Conservation (phyloP, 35 echinoderm and acorn worm genomes). For the Heliocidaris erythrogramma region DNA sequence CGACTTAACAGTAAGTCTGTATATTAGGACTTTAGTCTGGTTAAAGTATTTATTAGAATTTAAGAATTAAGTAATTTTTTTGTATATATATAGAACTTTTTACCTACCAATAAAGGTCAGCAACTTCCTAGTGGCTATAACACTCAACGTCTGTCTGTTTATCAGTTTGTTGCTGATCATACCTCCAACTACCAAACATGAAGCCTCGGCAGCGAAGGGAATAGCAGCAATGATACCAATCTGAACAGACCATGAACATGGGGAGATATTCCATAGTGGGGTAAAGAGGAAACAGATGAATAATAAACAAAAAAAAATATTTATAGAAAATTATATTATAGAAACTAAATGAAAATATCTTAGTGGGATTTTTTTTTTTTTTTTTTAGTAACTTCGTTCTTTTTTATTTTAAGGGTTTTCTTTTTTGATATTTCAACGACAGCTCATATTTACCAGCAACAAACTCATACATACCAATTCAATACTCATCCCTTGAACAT, state of each 20-base stretch:
- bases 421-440: too few species aligned
- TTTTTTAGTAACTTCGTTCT: too few species aligned
- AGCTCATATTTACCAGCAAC: not conserved
- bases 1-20: too few species aligned
- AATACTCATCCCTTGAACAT: slow-evolving; percentile 19
- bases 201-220: not conserved
- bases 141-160: not conserved
- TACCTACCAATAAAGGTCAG: not conserved
- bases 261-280: not conserved
- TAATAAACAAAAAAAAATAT: too few species aligned
- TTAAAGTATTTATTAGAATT: too few species aligned
- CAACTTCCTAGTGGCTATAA: not conserved
- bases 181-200: not conserved
- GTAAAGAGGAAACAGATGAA: not conserved
- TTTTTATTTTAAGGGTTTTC: too few species aligned
- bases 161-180: not conserved
- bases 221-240: not conserved
- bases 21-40: too few species aligned
- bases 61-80: too few species aligned
- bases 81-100: not conserved
- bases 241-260: not conserved
- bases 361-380: too few species aligned
- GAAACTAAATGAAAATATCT: too few species aligned
- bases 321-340: too few species aligned
- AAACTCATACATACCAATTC: not conserved